Percentiles rank a stretch among this genome's conserved stretches.
Conservation (phyloP, 2,888 invertebrate species). For the Hirtodrosophila duncani region DNA sequence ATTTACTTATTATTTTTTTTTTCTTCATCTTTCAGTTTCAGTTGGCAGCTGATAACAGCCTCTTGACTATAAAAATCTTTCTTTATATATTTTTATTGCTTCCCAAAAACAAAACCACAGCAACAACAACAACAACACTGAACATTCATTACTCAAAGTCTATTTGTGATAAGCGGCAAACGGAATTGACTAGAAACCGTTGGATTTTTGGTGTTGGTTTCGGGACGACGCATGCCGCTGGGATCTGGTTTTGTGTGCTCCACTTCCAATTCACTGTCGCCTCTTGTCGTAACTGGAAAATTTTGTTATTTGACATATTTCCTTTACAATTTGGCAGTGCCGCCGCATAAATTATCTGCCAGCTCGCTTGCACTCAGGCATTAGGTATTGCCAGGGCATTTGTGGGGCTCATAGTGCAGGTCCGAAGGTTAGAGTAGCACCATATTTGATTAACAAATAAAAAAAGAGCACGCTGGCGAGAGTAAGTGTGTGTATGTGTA, state of each 20-base stretch:
- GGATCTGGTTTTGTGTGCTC: conserved; percentile 41
- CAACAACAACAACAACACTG: conserved; percentile 29
- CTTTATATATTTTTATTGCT: conserved; percentile 39
- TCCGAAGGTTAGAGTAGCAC: conserved; percentile 48
- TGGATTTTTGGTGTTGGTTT: conserved; percentile 4
- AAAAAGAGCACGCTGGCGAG: conserved; percentile 28
- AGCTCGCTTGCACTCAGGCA: conserved; percentile 42
- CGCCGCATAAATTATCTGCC: conserved; percentile 1
- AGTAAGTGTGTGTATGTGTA: conserved; percentile 5
- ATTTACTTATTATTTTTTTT: conserved; percentile 3
- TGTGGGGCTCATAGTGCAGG: conserved; percentile 26
- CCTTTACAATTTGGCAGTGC: conserved; percentile 28
- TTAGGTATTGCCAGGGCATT: conserved; percentile 4
- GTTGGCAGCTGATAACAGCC: conserved; percentile 43
- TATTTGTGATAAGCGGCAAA: conserved; percentile 52
- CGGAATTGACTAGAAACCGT: conserved; percentile 7
- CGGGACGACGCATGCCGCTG: conserved; percentile 26
- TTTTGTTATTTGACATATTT: conserved; percentile 38
- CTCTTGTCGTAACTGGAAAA: conserved; percentile 58
- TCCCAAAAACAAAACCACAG: conserved; percentile 25
- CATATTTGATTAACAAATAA: conserved; percentile 67
- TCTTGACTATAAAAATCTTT: conserved; percentile 13
- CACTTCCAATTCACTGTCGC: conserved; percentile 60
- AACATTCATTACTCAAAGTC: conserved; percentile 46
- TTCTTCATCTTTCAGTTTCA: conserved; percentile 7